These are phyloP conservation scores for Alviniconcha marisindica DNA, from an alignment of 1,140 invertebrate genomes.

Conservation along the genomic window DNA sequence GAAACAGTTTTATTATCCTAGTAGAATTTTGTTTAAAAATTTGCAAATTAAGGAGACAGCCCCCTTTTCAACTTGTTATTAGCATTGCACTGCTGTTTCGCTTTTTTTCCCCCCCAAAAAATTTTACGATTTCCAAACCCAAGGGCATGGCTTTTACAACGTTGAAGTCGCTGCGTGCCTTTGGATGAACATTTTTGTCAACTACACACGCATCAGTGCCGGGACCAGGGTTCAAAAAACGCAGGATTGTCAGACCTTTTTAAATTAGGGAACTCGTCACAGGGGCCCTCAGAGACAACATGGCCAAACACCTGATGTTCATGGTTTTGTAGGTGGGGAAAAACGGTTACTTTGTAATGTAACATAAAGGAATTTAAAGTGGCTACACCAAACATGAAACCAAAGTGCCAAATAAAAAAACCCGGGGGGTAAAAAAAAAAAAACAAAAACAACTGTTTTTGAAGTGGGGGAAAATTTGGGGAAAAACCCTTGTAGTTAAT, in stretches of 20 bases:
- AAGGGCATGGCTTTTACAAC: slow-evolving; percentile 78
- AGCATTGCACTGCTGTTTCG: too few species aligned
- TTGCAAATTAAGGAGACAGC: too few species aligned
- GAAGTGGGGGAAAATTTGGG: too few species aligned
- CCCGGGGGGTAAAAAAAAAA: too few species aligned
- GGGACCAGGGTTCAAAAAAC: slow-evolving; percentile 74
- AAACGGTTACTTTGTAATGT: neutral
- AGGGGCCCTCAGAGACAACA: slow-evolving; percentile 80
- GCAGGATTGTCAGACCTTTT: slow-evolving; percentile 76
- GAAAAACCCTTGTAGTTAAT: too few species aligned
- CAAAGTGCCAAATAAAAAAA: too few species aligned
- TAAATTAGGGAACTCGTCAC: slow-evolving; percentile 80
- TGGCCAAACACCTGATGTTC: slow-evolving; percentile 80
- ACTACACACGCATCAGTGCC: slow-evolving; percentile 76
- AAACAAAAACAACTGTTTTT: too few species aligned
- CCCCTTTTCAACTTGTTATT: too few species aligned
- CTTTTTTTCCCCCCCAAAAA: slow-evolving; percentile 71
- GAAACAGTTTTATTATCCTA: too few species aligned
- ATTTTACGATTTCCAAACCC: slow-evolving; percentile 80
- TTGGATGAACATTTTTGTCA: slow-evolving; percentile 78
- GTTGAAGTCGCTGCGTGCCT: slow-evolving; percentile 77
- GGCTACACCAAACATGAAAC: too few species aligned
- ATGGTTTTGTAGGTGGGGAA: slow-evolving; percentile 81
- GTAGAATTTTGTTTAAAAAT: too few species aligned
- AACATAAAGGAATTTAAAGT: neutral